Evolutionary conservation across 2,797 vertebrate genomes (phyloP).

Genomic region (Anisognathus igniventris): DNA sequence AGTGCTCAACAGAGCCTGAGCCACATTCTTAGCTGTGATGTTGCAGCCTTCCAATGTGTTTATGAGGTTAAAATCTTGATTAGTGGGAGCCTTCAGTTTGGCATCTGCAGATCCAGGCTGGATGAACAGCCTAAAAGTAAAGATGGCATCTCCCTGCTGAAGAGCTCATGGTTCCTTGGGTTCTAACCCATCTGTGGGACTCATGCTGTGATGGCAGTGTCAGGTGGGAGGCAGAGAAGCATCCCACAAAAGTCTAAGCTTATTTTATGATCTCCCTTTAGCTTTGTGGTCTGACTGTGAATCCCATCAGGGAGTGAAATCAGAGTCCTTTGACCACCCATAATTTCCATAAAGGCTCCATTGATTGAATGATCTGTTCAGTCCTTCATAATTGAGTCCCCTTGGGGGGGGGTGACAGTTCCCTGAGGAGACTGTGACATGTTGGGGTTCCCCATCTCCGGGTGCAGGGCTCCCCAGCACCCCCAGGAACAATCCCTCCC

Average conservation of each 20-base stretch:
- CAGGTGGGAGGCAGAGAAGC: background rate
- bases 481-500: fast-evolving
- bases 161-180: background rate
- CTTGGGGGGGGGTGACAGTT: fast-evolving
- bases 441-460: fast-evolving
- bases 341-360: background rate
- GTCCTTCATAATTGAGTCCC: background rate
- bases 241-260: background rate
- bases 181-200: background rate
- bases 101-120: background rate
- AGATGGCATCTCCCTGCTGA: background rate
- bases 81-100: fast-evolving
- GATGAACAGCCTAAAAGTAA: background rate
- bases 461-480: background rate
- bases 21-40: background rate
- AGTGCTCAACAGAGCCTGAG: fast-evolving
- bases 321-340: background rate
- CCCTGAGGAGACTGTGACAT: fast-evolving
- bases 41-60: background rate
- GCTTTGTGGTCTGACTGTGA: background rate
- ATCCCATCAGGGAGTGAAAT: fast-evolving
- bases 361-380: background rate
- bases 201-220: fast-evolving
- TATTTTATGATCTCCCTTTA: background rate
- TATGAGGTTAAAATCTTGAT: background rate